Evolutionary conservation across 2,888 invertebrate species (phyloP).

Genomic region (Rhamphomyia laevipes): DNA sequence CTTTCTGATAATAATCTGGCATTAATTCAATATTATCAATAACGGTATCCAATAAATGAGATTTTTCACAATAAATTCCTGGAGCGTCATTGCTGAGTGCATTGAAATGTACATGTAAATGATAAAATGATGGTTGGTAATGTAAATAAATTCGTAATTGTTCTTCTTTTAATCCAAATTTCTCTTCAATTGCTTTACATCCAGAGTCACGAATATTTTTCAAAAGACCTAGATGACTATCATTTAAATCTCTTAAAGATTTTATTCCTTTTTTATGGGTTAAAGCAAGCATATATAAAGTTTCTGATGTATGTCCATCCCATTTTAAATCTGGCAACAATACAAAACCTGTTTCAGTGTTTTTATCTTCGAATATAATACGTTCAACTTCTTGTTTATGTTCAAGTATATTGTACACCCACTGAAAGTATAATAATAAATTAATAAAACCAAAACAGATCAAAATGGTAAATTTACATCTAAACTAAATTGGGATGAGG

Average conservation of each 20-base stretch:
- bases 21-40: constrained; percentile 80
- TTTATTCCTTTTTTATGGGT: constrained; percentile 59
- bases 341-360: constrained; percentile 69
- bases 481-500: constrained; percentile 60
- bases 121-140: constrained; percentile 95
- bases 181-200: constrained; percentile 60
- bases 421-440: constrained; percentile 48
- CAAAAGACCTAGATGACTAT: constrained; percentile 65
- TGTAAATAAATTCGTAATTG: constrained; percentile 80
- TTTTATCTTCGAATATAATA: constrained; percentile 68
- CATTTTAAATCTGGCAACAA: constrained; percentile 92
- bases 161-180: constrained; percentile 56
- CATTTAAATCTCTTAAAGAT: constrained; percentile 73
- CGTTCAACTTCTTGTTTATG: constrained; percentile 83
- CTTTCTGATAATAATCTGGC: constrained; percentile 71
- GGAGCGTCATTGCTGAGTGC: constrained; percentile 67
- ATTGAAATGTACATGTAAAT: constrained; percentile 90
- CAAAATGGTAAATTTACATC: constrained; percentile 45
- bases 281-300: constrained; percentile 77
- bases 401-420: constrained; percentile 94
- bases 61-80: constrained; percentile 71
- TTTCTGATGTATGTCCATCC: constrained; percentile 67
- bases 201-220: constrained; percentile 66
- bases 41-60: constrained; percentile 77
- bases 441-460: neutral